Evolutionary conservation across 2,888 invertebrate genomes (phyloP).

Genomic region (Nymphalis urticae): DNA sequence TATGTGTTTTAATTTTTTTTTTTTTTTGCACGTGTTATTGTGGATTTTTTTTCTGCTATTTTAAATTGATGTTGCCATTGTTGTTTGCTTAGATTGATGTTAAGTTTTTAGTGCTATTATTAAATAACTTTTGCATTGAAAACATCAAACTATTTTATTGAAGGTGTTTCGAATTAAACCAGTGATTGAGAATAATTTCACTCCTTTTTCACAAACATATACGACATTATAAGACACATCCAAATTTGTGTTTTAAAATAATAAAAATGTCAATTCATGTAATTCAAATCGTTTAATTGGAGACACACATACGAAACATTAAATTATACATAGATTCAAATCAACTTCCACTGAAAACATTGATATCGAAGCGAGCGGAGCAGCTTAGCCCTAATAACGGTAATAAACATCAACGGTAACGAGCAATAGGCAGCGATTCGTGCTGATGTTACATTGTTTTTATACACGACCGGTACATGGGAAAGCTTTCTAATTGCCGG

Average conservation of each 20-base stretch:
- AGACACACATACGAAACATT: conserved; percentile 12
- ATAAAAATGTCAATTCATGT: conserved; percentile 7
- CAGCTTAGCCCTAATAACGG: conserved; percentile 79
- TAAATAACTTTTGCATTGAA: not conserved
- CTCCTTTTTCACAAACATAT: no score
- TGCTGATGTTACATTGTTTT: conserved; percentile 81
- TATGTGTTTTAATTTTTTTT: not conserved
- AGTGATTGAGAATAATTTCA: no score
- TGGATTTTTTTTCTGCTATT: not conserved
- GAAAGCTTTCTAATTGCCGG: conserved; percentile 83
- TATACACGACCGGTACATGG: conserved; percentile 81
- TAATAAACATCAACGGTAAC: conserved; percentile 81
- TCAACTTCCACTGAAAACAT: conserved; percentile 67
- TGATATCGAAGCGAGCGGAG: conserved; percentile 64
- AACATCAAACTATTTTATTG: no score
- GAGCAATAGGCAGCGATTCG: conserved; percentile 81
- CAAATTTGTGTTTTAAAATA: not conserved
- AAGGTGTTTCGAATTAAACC: no score
- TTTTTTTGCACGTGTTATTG: not conserved
- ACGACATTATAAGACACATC: no score
- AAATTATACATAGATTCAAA: conserved; percentile 45
- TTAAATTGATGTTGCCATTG: not conserved
- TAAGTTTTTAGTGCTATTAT: not conserved
- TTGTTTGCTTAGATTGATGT: not conserved
- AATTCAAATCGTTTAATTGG: conserved; percentile 19